phyloP scores from a whole-genome alignment of 2,888 invertebrate genomes.

The Rhagium mordax region DNA sequence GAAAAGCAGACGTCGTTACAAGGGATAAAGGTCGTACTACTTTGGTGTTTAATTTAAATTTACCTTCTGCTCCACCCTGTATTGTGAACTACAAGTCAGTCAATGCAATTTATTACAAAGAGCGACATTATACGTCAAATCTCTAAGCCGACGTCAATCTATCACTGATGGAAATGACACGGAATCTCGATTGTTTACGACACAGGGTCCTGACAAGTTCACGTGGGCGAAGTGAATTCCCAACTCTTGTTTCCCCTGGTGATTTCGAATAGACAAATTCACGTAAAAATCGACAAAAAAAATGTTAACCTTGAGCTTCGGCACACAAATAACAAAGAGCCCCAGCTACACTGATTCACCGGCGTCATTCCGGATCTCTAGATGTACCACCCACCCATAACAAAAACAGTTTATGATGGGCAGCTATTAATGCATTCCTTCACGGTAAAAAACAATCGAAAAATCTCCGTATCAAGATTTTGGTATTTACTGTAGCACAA shows the following conservation, averaged over 20 bases:
- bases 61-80: too few species aligned
- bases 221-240: neutral
- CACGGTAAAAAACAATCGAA: neutral
- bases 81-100: too few species aligned
- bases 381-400: neutral
- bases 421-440: constrained; percentile 19
- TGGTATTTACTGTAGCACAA: constrained; percentile 19
- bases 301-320: neutral
- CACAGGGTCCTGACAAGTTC: neutral
- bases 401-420: constrained; percentile 8
- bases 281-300: neutral
- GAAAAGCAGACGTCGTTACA: too few species aligned
- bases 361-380: constrained; percentile 17
- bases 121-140: too few species aligned
- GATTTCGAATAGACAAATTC: neutral
- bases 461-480: constrained; percentile 12
- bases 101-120: too few species aligned
- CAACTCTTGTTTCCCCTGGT: neutral
- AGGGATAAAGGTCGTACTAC: too few species aligned
- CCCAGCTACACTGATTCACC: constrained; percentile 15
- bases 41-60: too few species aligned
- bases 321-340: neutral
- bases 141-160: too few species aligned
- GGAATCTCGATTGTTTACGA: neutral
- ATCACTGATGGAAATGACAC: too few species aligned